Evolutionary conservation across 1,140 invertebrate species (phyloP).

Genomic region (Antheraea pernyi): DNA sequence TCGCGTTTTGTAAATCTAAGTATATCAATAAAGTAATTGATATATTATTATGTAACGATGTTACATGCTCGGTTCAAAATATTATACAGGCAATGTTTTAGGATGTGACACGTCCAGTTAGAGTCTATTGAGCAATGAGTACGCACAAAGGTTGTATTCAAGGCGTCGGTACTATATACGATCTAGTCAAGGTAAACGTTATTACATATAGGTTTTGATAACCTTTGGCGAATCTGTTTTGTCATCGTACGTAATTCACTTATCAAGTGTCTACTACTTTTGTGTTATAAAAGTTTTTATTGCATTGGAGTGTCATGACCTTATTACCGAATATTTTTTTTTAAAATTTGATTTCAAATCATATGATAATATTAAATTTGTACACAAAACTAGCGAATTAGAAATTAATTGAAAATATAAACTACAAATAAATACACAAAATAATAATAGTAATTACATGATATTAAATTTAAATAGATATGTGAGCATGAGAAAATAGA

Average conservation of each 20-base stretch:
- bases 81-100: neutral
- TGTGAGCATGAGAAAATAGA: neutral
- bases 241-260: neutral
- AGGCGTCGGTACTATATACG: constrained; percentile 12
- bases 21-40: too few species aligned
- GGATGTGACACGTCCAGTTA: constrained; percentile 12
- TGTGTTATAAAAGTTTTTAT: neutral
- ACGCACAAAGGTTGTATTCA: constrained; percentile 5
- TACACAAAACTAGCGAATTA: neutral
- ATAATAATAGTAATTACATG: neutral
- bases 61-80: neutral
- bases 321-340: too few species aligned
- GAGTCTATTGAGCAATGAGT: constrained; percentile 6
- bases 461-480: neutral
- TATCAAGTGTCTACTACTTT: neutral
- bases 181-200: constrained; percentile 22
- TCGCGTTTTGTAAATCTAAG: too few species aligned
- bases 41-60: neutral
- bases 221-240: constrained; percentile 3
- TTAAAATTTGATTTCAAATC: too few species aligned
- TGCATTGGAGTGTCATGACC: neutral
- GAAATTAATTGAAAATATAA: neutral
- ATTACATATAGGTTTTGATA: constrained; percentile 6
- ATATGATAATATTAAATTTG: too few species aligned
- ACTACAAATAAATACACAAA: neutral